Conservation (phyloP, 2,113 vertebrate genomes). For the Mus pahari region DNA sequence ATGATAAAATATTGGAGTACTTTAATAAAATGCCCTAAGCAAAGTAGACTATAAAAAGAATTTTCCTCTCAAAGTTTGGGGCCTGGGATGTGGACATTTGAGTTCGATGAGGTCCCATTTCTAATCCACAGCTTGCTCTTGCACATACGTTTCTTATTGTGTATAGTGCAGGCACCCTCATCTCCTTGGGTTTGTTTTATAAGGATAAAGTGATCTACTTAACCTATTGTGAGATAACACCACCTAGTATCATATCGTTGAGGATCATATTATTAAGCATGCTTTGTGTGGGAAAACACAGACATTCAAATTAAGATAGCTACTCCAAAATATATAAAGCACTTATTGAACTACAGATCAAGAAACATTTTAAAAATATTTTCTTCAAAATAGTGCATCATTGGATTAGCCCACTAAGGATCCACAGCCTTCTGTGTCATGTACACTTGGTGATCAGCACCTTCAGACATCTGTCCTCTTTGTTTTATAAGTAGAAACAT, state of each 20-base stretch:
- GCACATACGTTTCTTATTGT: background rate
- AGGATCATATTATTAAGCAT: background rate
- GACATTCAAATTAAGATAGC: background rate
- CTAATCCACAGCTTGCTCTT: fast-evolving
- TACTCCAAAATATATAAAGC: background rate
- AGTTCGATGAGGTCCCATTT: background rate
- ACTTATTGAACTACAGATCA: background rate
- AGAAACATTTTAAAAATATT: background rate
- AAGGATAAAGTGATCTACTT: no score
- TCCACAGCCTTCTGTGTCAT: background rate
- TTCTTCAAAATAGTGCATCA: background rate
- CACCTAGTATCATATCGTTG: background rate
- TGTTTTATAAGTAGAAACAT: background rate
- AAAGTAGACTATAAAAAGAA: no score
- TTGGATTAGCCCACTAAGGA: background rate
- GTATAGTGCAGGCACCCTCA: background rate
- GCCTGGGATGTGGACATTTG: fast-evolving
- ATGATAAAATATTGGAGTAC: background rate
- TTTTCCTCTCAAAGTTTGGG: background rate
- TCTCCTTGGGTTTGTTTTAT: background rate
- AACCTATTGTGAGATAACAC: background rate
- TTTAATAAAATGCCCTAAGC: background rate
- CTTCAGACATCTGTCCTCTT: background rate
- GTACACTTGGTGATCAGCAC: background rate
- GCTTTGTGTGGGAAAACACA: background rate